phyloP scores from a whole-genome alignment of 2,888 invertebrate genomes.

The Limnephilus auricula region DNA sequence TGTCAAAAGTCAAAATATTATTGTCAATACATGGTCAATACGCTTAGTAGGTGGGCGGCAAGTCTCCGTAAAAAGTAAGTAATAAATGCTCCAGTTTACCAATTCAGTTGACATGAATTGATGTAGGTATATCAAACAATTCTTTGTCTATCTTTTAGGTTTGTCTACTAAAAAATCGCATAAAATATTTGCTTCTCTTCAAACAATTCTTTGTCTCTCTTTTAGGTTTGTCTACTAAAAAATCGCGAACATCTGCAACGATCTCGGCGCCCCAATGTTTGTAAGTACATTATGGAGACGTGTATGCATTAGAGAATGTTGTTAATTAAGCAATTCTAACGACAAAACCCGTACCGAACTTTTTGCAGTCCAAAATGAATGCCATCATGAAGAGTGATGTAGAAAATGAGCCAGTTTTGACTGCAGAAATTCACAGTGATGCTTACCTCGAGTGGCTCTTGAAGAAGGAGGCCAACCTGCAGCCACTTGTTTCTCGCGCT shows the following conservation, averaged over 20 bases:
- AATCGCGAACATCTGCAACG: neutral
- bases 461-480: neutral
- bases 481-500: neutral
- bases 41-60: neutral
- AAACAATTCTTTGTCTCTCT: neutral
- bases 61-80: neutral
- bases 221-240: neutral
- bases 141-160: neutral
- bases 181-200: neutral
- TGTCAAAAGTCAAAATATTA: slow-evolving; percentile 2
- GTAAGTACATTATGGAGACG: neutral
- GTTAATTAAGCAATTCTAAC: neutral
- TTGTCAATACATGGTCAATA: neutral
- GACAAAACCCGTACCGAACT: neutral
- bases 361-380: neutral
- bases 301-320: neutral
- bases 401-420: neutral
- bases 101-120: neutral
- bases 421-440: neutral
- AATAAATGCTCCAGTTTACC: neutral
- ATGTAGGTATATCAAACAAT: neutral
- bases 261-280: neutral
- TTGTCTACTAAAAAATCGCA: neutral
- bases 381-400: neutral
- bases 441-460: neutral